These are phyloP conservation scores for Protodeltote pygarga DNA, from an alignment of 2,888 invertebrate species.

Conservation along the genomic window DNA sequence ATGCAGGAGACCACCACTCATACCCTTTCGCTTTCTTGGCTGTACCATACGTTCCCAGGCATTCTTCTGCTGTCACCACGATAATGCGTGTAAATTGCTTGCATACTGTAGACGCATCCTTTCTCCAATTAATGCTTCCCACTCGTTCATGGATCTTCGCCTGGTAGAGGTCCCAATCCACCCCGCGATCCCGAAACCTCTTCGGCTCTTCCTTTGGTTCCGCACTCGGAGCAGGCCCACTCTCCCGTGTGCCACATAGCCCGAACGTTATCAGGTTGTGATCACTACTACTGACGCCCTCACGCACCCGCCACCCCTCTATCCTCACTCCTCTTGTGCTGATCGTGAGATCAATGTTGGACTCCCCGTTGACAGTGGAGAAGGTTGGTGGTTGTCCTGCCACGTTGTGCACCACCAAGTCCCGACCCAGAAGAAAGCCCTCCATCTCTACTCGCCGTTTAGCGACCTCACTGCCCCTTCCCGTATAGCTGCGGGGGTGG, in stretches of 20 bases:
- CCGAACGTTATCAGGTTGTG: constrained; percentile 30
- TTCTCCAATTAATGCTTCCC: neutral
- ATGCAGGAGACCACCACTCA: constrained; percentile 17
- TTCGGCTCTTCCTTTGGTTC: constrained; percentile 1
- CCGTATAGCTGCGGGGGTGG: constrained; percentile 7
- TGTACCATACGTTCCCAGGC: neutral
- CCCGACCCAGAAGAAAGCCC: neutral
- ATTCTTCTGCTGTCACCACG: neutral
- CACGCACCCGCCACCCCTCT: constrained; percentile 30
- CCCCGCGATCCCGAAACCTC: constrained; percentile 12
- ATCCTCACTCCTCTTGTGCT: constrained; percentile 5
- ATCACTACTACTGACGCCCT: constrained; percentile 30
- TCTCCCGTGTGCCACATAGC: neutral
- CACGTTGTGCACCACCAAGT: neutral
- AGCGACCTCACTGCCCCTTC: constrained; percentile 19
- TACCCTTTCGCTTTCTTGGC: constrained; percentile 2
- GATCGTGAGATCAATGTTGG: constrained; percentile 48
- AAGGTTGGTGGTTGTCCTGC: constrained; percentile 25
- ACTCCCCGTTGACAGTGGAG: constrained; percentile 19
- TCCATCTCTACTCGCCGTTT: neutral
- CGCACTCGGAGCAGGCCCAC: neutral
- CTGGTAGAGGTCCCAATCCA: constrained; percentile 17
- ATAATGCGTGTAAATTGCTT: constrained; percentile 12
- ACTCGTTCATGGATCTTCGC: neutral
- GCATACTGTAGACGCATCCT: neutral